Conservation (phyloP, 2,888 invertebrate species). For the Stratiomys singularior region DNA sequence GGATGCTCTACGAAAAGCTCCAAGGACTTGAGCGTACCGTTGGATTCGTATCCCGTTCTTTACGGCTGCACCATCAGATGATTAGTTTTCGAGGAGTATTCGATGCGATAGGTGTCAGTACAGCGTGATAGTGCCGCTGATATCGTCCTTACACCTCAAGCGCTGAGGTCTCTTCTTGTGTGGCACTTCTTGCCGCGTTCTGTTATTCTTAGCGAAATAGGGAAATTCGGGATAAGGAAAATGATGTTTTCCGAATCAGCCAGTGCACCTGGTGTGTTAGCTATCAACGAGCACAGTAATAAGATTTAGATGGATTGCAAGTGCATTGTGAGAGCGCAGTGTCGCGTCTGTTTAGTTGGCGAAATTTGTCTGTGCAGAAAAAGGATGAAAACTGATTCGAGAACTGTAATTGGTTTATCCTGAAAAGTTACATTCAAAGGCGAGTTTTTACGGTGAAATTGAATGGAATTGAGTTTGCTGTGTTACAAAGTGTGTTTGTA, state of each 20-base stretch:
- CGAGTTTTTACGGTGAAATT: constrained; percentile 9
- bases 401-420: constrained; percentile 17
- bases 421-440: constrained; percentile 8
- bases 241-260: constrained; percentile 10
- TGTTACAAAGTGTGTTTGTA: background rate
- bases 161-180: background rate
- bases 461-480: constrained; percentile 15
- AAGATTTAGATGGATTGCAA: constrained; percentile 13
- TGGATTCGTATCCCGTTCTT: constrained; percentile 27
- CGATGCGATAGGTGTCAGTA: constrained; percentile 26
- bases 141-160: background rate
- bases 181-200: background rate
- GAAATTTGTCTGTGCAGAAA: constrained; percentile 8
- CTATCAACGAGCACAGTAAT: background rate
- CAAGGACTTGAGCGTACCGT: constrained; percentile 15
- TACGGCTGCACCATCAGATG: constrained; percentile 36
- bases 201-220: background rate
- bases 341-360: background rate
- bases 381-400: constrained; percentile 30
- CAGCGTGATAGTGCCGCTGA: background rate
- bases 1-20: constrained; percentile 36
- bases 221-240: constrained; percentile 10
- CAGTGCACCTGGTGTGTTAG: constrained; percentile 5
- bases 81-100: constrained; percentile 42
- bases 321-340: background rate